phyloP scores from a whole-genome alignment of 2,797 vertebrate genomes.

The Acipenser oxyrinchus region DNA sequence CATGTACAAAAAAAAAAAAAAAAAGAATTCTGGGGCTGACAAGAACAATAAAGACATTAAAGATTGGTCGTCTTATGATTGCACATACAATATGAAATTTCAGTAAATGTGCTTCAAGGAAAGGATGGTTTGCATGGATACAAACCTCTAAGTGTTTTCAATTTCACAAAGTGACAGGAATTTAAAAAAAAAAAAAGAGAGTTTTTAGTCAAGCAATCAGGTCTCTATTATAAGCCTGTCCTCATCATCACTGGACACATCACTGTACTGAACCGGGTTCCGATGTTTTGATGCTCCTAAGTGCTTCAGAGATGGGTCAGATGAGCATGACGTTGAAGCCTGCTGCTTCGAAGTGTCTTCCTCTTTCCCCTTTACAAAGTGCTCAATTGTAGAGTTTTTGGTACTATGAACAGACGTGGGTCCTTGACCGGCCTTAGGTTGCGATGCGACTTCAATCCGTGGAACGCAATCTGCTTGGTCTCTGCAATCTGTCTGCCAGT shows the following conservation, averaged over 20 bases:
- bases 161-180: constrained; percentile 69
- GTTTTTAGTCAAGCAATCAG: constrained; percentile 44
- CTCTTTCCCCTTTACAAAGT: constrained; percentile 23
- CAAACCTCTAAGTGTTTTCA: constrained; percentile 80
- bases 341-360: constrained; percentile 13
- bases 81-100: constrained; percentile 87
- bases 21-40: constrained; percentile 65
- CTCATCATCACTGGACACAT: constrained; percentile 89
- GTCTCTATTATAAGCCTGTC: constrained; percentile 96
- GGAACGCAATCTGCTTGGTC: constrained; percentile 13
- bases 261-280: constrained; percentile 67
- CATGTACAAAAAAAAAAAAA: constrained; percentile 83
- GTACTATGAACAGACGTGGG: constrained; percentile 22
- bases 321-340: constrained; percentile 25
- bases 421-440: constrained; percentile 27
- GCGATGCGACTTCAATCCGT: constrained; percentile 21
- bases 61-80: constrained; percentile 94
- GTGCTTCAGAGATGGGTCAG: constrained; percentile 35
- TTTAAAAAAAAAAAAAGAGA: constrained; percentile 42
- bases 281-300: constrained; percentile 47
- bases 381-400: constrained; percentile 21
- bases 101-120: constrained; percentile 95
- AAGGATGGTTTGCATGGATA: constrained; percentile 62
- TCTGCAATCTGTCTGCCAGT: constrained; percentile 24
- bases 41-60: constrained; percentile 60